A percentile compares a stretch with the other conserved stretches of the same genome.
Evolutionary conservation across 2,888 invertebrate genomes (phyloP).

Genomic region (Sarcophaga caerulescens): DNA sequence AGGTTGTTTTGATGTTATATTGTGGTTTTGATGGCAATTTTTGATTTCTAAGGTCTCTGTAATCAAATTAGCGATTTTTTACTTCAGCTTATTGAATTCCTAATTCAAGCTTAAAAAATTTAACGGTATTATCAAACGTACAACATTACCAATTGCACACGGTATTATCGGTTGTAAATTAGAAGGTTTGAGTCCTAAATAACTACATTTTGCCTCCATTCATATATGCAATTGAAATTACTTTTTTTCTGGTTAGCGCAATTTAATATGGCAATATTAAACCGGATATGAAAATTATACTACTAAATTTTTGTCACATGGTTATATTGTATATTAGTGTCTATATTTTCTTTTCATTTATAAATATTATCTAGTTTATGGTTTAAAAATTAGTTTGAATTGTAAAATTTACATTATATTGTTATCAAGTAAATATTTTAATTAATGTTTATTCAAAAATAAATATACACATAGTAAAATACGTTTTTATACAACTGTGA

Average conservation of each 20-base stretch:
- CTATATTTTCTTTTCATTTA: background rate
- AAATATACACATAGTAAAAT: background rate
- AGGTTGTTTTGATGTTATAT: too few relatives aligned
- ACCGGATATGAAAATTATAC: background rate
- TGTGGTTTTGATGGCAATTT: too few relatives aligned
- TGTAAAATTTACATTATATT: background rate
- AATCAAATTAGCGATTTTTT: too few relatives aligned
- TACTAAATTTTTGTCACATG: background rate
- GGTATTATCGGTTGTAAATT: too few relatives aligned
- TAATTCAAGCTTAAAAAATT: too few relatives aligned
- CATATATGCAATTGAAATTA: too few relatives aligned
- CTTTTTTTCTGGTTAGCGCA: background rate
- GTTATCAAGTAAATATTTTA: background rate
- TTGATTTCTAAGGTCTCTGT: too few relatives aligned
- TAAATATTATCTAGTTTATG: background rate
- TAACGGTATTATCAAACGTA: too few relatives aligned
- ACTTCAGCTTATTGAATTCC: too few relatives aligned
- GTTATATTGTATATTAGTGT: background rate
- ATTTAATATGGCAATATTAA: background rate
- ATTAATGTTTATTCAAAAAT: background rate
- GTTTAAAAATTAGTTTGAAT: background rate
- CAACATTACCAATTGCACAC: too few relatives aligned
- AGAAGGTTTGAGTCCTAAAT: too few relatives aligned
- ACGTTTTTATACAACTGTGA: conserved; percentile 10
- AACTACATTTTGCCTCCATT: too few relatives aligned